These are phyloP conservation scores for Falco columbarius DNA, from an alignment of 2,797 vertebrate species.

Conservation along the genomic window DNA sequence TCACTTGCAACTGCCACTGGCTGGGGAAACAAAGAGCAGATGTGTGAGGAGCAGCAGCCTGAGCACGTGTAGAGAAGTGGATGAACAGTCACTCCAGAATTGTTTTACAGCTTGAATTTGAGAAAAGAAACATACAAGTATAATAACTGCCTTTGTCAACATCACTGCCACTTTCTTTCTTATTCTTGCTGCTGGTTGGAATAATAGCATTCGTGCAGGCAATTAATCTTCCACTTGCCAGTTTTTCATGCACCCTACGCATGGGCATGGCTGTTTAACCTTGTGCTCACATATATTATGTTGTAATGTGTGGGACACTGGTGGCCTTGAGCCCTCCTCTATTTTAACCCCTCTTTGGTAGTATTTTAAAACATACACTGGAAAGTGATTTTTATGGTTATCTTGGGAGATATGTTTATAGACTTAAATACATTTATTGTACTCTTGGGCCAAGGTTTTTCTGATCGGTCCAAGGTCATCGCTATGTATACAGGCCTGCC, in stretches of 20 bases:
- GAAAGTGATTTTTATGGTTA: slow-evolving; percentile 33
- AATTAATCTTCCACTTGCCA: slow-evolving; percentile 60
- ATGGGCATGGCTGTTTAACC: slow-evolving; percentile 54
- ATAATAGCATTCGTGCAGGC: slow-evolving; percentile 34
- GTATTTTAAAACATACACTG: slow-evolving; percentile 30
- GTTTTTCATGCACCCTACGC: slow-evolving; percentile 46
- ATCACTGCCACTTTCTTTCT: slow-evolving; percentile 19
- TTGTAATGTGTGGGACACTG: slow-evolving; percentile 28
- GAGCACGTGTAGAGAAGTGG: background rate
- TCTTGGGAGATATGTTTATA: slow-evolving; percentile 38
- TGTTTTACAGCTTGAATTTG: slow-evolving; percentile 39
- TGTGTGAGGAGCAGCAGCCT: background rate
- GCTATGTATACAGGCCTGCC: background rate
- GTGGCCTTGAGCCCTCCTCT: slow-evolving; percentile 38
- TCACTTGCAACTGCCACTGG: background rate
- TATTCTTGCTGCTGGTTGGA: slow-evolving; percentile 29
- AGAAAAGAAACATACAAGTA: slow-evolving; percentile 30
- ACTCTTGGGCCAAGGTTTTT: background rate
- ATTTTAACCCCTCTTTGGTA: slow-evolving; percentile 43
- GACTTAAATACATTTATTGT: slow-evolving; percentile 40
- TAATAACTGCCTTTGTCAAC: slow-evolving; percentile 55
- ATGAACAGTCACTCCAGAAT: background rate
- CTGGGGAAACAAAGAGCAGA: background rate
- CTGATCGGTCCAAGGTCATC: background rate
- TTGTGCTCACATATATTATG: slow-evolving; percentile 41